Evolutionary conservation across 1,140 invertebrate genomes (phyloP).

Genomic region (Tetramorium simillimum): DNA sequence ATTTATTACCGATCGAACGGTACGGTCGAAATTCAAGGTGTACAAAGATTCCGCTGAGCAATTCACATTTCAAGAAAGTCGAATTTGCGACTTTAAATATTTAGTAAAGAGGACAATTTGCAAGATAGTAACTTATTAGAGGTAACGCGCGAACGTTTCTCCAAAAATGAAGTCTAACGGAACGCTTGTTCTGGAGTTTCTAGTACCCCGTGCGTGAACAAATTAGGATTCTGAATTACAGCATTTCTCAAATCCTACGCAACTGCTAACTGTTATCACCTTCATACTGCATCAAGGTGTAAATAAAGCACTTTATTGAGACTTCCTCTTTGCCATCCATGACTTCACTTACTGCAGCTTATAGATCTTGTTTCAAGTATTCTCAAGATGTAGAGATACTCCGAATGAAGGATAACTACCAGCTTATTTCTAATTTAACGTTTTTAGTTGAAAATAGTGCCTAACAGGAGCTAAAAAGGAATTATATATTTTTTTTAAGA

Average conservation of each 20-base stretch:
- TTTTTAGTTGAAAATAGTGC: slow-evolving; percentile 11
- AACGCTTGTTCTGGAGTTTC: neutral
- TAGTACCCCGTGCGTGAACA: neutral
- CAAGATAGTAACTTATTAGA: slow-evolving; percentile 1
- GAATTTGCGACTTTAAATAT: neutral
- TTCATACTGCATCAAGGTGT: slow-evolving; percentile 18
- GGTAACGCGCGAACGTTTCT: neutral
- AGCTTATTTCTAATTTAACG: slow-evolving; percentile 44
- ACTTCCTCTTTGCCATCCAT: slow-evolving; percentile 22
- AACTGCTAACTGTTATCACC: slow-evolving; percentile 31
- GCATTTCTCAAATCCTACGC: slow-evolving; percentile 25
- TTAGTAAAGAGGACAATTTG: neutral
- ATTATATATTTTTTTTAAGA: slow-evolving; percentile 31
- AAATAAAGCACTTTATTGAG: slow-evolving; percentile 46
- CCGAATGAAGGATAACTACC: slow-evolving; percentile 27
- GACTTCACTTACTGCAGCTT: slow-evolving; percentile 32
- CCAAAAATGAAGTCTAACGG: neutral
- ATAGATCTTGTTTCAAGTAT: slow-evolving; percentile 39
- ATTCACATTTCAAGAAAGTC: neutral
- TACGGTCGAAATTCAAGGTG: neutral
- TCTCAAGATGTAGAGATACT: slow-evolving; percentile 34
- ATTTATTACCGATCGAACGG: neutral
- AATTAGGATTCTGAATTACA: neutral
- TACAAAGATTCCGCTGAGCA: neutral
- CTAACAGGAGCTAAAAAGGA: slow-evolving; percentile 4